Conservation (phyloP, 2,113 vertebrate species). For the Salvator merianae region DNA sequence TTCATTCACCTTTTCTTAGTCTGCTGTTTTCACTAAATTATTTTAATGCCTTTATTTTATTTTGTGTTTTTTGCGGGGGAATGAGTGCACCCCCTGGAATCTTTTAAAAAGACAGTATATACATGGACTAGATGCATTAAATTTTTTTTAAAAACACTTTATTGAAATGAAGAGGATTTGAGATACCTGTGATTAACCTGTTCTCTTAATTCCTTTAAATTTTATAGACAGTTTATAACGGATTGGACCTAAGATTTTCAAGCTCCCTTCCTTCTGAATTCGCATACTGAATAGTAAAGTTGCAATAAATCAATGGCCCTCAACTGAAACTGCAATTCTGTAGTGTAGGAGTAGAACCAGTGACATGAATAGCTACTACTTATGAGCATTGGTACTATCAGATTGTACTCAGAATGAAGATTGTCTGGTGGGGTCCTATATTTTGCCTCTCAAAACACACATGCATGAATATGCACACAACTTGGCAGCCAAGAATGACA, state of each 20-base stretch:
- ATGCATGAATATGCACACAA: too few species aligned
- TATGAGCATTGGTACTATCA: not conserved
- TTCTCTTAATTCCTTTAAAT: not conserved
- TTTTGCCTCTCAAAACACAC: not conserved
- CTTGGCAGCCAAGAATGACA: not conserved
- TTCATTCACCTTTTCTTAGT: too few species aligned
- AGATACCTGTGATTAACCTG: not conserved
- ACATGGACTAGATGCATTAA: not conserved
- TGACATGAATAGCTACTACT: not conserved
- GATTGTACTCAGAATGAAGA: not conserved
- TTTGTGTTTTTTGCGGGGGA: too few species aligned
- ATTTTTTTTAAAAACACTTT: not conserved
- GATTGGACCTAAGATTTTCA: not conserved
- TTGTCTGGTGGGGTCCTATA: not conserved
- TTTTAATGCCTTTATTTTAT: too few species aligned
- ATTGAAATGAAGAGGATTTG: not conserved
- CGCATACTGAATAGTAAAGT: not conserved
- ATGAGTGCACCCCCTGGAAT: too few species aligned
- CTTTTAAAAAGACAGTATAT: too few species aligned
- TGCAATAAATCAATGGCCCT: not conserved
- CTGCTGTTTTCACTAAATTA: too few species aligned
- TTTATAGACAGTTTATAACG: too few species aligned
- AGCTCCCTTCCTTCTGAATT: not conserved
- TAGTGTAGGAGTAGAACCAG: not conserved
- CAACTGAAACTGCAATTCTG: not conserved